Evolutionary conservation across 2,888 invertebrate genomes (phyloP).

Genomic region (Eilema sororculum): DNA sequence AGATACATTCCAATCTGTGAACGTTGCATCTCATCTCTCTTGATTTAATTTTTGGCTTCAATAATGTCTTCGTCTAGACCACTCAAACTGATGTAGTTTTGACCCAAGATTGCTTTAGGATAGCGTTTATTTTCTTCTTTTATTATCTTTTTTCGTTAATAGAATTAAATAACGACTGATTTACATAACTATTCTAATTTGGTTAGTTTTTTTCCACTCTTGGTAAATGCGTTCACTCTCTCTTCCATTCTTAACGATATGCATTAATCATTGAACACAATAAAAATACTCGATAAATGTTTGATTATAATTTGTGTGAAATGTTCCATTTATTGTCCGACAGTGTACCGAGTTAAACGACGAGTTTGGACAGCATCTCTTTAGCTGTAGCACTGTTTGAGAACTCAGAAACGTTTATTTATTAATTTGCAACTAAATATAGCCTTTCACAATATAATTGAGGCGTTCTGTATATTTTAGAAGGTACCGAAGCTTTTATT

Average conservation of each 20-base stretch:
- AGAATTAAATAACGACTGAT: background rate
- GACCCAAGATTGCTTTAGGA: background rate
- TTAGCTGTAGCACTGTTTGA: conserved; percentile 42
- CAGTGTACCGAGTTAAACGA: conserved; percentile 23
- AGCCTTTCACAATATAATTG: background rate
- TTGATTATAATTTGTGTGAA: background rate
- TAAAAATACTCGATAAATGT: background rate
- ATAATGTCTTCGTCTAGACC: background rate
- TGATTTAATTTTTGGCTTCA: background rate
- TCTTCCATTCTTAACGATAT: background rate
- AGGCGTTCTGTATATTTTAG: too few relatives aligned
- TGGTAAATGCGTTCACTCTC: background rate
- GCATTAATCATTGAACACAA: background rate
- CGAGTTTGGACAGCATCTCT: conserved; percentile 32
- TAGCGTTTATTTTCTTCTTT: background rate
- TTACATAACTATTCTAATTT: background rate
- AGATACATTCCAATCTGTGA: background rate
- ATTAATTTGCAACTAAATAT: conserved; percentile 16
- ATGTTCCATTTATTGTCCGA: conserved; percentile 14
- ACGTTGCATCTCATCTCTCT: background rate
- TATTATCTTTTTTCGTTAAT: background rate
- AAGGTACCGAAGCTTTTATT: too few relatives aligned
- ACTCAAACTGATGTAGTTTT: background rate
- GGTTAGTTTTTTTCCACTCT: background rate
- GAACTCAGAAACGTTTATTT: conserved; percentile 35